A percentile compares a stretch with the other conserved stretches of the same genome.
Conservation (phyloP, 1,140 invertebrate genomes). For the Trichogramma pretiosum region DNA sequence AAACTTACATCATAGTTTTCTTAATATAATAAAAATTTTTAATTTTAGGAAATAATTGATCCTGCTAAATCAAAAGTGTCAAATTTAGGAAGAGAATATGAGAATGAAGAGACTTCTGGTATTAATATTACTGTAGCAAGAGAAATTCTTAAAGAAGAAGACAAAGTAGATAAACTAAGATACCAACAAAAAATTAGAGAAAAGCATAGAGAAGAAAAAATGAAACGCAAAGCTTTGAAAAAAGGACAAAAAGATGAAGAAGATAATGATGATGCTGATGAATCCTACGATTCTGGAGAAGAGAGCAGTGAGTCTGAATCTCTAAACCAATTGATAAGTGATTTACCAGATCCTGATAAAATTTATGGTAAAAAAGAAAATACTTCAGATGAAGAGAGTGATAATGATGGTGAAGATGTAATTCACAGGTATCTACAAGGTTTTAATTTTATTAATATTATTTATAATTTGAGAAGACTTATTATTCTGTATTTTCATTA, state of each 20-base stretch:
- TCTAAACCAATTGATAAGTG: slow-evolving; percentile 61
- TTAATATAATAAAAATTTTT: no score
- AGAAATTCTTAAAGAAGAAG: slow-evolving; percentile 70
- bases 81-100: slow-evolving; percentile 37
- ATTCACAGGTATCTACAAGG: slow-evolving; percentile 30
- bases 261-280: slow-evolving; percentile 35
- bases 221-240: slow-evolving; percentile 54
- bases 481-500: no score
- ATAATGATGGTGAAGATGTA: slow-evolving; percentile 16
- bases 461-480: slow-evolving; percentile 17
- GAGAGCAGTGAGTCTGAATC: slow-evolving; percentile 44
- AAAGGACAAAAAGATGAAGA: slow-evolving; percentile 47
- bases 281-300: slow-evolving; percentile 25
- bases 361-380: slow-evolving; percentile 49
- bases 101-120: slow-evolving; percentile 59
- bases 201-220: slow-evolving; percentile 67
- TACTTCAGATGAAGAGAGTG: slow-evolving; percentile 25
- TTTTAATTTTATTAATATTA: slow-evolving; percentile 16
- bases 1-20: no score
- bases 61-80: slow-evolving; percentile 30
- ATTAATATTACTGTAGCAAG: slow-evolving; percentile 75
- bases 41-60: slow-evolving; percentile 34
- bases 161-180: slow-evolving; percentile 74
- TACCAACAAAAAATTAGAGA: slow-evolving; percentile 74
- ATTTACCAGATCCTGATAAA: slow-evolving; percentile 77